Conservation (phyloP, 2,888 invertebrate genomes). For the Apocheima hispidaria region DNA sequence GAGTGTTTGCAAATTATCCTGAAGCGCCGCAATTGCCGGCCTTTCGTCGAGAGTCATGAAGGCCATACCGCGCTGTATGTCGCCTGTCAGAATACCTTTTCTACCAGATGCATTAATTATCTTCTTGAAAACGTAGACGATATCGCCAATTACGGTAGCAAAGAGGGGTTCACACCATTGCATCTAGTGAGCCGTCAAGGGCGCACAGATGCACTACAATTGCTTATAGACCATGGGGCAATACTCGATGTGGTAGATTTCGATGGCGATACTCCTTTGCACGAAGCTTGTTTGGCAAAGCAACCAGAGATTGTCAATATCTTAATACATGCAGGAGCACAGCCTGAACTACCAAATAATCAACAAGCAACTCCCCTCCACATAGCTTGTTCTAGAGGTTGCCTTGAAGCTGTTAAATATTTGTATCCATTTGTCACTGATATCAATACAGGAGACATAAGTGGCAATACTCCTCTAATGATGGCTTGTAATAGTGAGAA, state of each 20-base stretch:
- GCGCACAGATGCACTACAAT: conserved; percentile 67
- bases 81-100: conserved; percentile 70
- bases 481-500: conserved; percentile 66
- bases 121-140: conserved; percentile 69
- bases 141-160: conserved; percentile 77
- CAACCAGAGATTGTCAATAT: conserved; percentile 64
- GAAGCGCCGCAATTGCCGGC: conserved; percentile 65
- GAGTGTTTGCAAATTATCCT: conserved; percentile 70
- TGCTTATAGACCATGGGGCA: conserved; percentile 74
- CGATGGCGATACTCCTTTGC: conserved; percentile 81
- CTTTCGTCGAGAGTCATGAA: conserved; percentile 76
- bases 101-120: conserved; percentile 66
- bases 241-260: conserved; percentile 76
- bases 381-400: conserved; percentile 75
- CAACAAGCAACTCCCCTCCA: conserved; percentile 73
- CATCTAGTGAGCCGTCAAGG: conserved; percentile 76
- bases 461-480: conserved; percentile 73
- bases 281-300: conserved; percentile 71
- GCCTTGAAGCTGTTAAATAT: conserved; percentile 61
- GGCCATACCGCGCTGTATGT: conserved; percentile 81
- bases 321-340: conserved; percentile 75
- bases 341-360: conserved; percentile 72
- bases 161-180: conserved; percentile 78
- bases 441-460: conserved; percentile 65
- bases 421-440: conserved; percentile 71